These are phyloP conservation scores for Heliothis virescens DNA, from an alignment of 1,140 invertebrate genomes.

Conservation along the genomic window DNA sequence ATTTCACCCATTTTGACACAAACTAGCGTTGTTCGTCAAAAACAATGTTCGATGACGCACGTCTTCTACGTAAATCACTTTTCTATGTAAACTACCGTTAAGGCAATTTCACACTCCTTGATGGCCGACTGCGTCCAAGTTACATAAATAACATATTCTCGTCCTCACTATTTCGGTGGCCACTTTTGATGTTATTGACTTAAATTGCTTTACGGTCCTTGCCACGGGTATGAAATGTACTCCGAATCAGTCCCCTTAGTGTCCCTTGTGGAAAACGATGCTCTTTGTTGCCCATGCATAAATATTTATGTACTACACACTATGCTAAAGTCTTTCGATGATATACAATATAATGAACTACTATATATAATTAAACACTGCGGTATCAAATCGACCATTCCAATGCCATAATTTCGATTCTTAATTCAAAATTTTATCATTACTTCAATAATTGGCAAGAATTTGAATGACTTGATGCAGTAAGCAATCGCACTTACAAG, in stretches of 20 bases:
- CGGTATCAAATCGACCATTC: no score
- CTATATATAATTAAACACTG: no score
- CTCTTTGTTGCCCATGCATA: neutral
- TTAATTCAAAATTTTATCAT: no score
- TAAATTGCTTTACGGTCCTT: conserved; percentile 41
- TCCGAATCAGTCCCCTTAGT: conserved; percentile 49
- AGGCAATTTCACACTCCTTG: conserved; percentile 43
- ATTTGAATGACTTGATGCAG: neutral
- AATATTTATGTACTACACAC: no score
- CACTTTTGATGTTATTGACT: conserved; percentile 47
- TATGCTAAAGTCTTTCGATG: no score
- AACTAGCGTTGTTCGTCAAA: conserved; percentile 69
- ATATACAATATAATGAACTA: no score
- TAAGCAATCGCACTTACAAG: neutral
- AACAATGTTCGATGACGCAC: conserved; percentile 61
- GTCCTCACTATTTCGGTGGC: conserved; percentile 52
- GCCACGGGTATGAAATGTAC: conserved; percentile 41
- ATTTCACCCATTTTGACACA: conserved; percentile 74
- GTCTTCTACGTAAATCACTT: conserved; percentile 55
- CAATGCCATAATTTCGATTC: no score
- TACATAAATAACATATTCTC: conserved; percentile 33
- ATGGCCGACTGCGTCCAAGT: conserved; percentile 35
- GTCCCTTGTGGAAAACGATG: conserved; percentile 37
- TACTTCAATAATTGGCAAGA: neutral
- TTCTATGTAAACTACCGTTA: conserved; percentile 7